These are phyloP conservation scores for Dasysyrphus tricinctus DNA, from an alignment of 2,888 invertebrate species.

Conservation along the genomic window DNA sequence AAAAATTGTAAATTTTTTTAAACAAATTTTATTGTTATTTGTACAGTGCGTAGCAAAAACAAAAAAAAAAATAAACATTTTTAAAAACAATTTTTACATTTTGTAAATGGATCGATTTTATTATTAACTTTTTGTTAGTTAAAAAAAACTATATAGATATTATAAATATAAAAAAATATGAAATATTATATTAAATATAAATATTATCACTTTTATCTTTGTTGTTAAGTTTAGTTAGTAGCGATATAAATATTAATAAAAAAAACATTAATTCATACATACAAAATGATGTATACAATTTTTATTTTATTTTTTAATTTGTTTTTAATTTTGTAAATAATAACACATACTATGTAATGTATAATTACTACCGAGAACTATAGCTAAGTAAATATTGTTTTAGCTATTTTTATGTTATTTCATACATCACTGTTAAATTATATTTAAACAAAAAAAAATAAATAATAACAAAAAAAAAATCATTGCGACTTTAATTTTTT, in stretches of 20 bases:
- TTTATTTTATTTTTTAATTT: conserved; percentile 36
- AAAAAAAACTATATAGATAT: conserved; percentile 70
- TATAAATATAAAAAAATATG: conserved; percentile 52
- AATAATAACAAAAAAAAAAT: conserved; percentile 47
- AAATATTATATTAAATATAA: conserved; percentile 66
- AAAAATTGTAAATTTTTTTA: conserved; percentile 57
- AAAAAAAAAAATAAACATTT: conserved; percentile 41
- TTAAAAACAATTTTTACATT: conserved; percentile 76
- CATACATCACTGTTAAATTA: conserved; percentile 74
- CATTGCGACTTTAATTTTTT: conserved; percentile 80
- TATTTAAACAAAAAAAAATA: conserved; percentile 48
- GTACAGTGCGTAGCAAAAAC: conserved; percentile 70
- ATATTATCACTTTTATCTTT: conserved; percentile 72
- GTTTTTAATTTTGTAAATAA: conserved; percentile 71
- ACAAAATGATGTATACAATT: conserved; percentile 36
- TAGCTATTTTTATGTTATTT: conserved; percentile 66
- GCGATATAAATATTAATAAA: conserved; percentile 65
- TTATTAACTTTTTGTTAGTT: conserved; percentile 77
- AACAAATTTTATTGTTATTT: conserved; percentile 74
- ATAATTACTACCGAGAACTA: conserved; percentile 32
- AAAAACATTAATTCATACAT: conserved; percentile 39
- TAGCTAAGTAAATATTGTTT: conserved; percentile 35
- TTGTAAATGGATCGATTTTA: conserved; percentile 84
- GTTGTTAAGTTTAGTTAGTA: conserved; percentile 76
- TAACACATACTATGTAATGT: conserved; percentile 37